A percentile compares a stretch with the other conserved stretches of the same genome.
Evolutionary conservation across 2,113 vertebrate species (phyloP).

Genomic region (Oreochromis spilurus): DNA sequence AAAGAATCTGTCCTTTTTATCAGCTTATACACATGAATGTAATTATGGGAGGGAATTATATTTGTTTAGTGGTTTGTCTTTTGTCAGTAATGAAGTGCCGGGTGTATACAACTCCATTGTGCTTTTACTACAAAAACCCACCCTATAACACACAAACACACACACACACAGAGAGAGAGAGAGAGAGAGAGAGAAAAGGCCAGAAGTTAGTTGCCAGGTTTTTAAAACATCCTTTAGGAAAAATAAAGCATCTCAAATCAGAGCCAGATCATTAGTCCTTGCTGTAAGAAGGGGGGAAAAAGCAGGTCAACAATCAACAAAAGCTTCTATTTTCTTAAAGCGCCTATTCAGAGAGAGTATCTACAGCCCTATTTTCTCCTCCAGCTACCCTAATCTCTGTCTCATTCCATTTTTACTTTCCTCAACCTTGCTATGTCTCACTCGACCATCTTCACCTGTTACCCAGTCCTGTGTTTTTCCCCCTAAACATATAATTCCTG

Average conservation of each 20-base stretch:
- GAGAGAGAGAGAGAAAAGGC: background rate
- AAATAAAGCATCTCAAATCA: constrained; percentile 39
- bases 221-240: constrained; percentile 34
- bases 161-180: background rate
- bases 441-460: constrained; percentile 4
- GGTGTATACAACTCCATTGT: constrained; percentile 19
- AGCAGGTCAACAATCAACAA: constrained; percentile 41
- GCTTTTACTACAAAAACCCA: constrained; percentile 39
- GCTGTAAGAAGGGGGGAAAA: background rate
- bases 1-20: constrained; percentile 26
- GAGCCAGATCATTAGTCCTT: constrained; percentile 23
- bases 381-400: background rate
- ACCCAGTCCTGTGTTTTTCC: background rate
- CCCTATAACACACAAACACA: background rate
- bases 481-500: background rate
- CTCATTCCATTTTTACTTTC: background rate
- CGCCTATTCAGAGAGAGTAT: background rate
- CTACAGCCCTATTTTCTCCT: background rate
- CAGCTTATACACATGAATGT: constrained; percentile 23
- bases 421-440: background rate
- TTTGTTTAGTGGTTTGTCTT: constrained; percentile 40
- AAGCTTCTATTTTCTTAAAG: constrained; percentile 17
- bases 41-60: constrained; percentile 35
- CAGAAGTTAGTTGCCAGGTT: constrained; percentile 3
- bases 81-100: constrained; percentile 39